phyloP scores from a whole-genome alignment of 1,140 invertebrate genomes.

The Melipona quadrifasciata region DNA sequence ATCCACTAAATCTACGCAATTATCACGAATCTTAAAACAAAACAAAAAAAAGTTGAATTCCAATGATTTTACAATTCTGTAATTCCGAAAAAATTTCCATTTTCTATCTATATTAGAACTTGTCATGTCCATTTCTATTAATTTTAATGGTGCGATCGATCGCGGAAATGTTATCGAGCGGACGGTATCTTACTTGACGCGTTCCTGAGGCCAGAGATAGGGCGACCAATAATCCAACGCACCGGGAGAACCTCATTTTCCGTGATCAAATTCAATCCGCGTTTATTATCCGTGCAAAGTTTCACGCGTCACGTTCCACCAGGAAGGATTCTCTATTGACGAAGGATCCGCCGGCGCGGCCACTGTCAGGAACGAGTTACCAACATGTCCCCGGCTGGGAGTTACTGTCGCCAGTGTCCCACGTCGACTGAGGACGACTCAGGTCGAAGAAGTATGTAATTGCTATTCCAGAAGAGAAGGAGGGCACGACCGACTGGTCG shows the following conservation, averaged over 20 bases:
- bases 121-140: background rate
- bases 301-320: constrained; percentile 13
- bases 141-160: background rate
- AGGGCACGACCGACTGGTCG: constrained; percentile 68
- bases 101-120: no score
- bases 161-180: background rate
- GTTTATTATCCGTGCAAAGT: constrained; percentile 13
- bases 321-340: constrained; percentile 40
- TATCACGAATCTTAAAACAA: background rate
- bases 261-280: background rate
- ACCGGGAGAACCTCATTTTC: constrained; percentile 62
- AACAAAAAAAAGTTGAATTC: background rate
- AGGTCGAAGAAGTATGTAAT: constrained; percentile 69
- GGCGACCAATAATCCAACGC: constrained; percentile 33
- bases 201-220: constrained; percentile 15
- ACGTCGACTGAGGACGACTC: constrained; percentile 69
- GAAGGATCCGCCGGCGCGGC: constrained; percentile 56
- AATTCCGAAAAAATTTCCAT: background rate
- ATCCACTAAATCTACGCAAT: background rate
- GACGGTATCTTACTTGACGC: constrained; percentile 52
- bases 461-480: constrained; percentile 75
- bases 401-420: constrained; percentile 72
- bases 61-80: background rate
- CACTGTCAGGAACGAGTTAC: constrained; percentile 65
- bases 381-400: constrained; percentile 68